Base-by-base conservation (phyloP, 2,113 vertebrate genomes). In the Gallinago jamesoni region DNA sequence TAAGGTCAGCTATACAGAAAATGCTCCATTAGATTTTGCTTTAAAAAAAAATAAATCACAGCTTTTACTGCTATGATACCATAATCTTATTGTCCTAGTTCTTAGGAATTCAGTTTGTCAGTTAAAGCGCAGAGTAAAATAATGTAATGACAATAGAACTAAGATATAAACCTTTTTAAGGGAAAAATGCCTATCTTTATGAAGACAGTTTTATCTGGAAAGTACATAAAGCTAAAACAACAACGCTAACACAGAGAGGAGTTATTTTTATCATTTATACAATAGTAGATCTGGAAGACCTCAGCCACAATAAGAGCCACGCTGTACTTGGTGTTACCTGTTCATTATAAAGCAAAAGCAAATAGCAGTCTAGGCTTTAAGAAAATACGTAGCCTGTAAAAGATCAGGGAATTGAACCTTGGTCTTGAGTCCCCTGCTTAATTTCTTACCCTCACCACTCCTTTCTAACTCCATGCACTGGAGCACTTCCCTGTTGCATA, bases 1-100 rank as follows among this genome's bases (percentile, higher is more conserved):
- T 83, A 93, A 96, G 95, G 80, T 84, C 80, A 97, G 53, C 50
- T 31, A 79, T 72, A 89, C 14, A 75, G 52, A 82, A 96, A 96
- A 91, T 57, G 83, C 45, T 88, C 68, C 70, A 93, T 92, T 93
- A 96, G 72, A 90, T 95, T 74, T 84, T 96, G 59, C 73, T 74
- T 69, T 25, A 3, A 53, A 76, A 35, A 76, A 7, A 41, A 56
- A 68, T 43, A 84, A 83, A 57, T 4, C 23, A 70, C 9, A 69
- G 22, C 68, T 81, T 93, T 96, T 89, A 93, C 90, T 85, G 22
- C 47, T 94, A 85, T 89, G 43, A 89, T 81, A 91, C 55, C 6
- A 48, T 95, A 93, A 91, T 31, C 56, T 95, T 59, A 88, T 88
- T 72, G 73, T 57, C 43, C 60, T 13, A 52, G 50, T 53, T 78